Evolutionary conservation across 2,888 invertebrate species (phyloP).

Genomic region (Folsomia candida): DNA sequence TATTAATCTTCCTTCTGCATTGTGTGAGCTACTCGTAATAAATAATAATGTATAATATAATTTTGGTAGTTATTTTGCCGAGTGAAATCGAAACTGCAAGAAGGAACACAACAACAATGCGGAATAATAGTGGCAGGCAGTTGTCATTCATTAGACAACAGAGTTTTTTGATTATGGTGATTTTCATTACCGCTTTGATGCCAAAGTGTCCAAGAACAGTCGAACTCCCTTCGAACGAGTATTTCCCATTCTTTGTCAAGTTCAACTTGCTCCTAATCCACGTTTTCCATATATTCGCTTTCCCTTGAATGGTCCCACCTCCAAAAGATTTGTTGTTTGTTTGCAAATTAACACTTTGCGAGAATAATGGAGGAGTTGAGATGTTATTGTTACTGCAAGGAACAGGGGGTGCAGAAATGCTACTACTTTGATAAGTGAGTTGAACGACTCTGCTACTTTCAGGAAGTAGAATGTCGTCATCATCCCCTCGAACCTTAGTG

Average conservation of each 20-base stretch:
- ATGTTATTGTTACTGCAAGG: no score
- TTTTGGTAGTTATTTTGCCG: no score
- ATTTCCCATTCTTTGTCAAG: slow-evolving; percentile 48
- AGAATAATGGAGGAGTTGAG: no score
- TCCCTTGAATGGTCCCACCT: slow-evolving; percentile 37
- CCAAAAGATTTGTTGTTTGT: not conserved
- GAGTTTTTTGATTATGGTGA: slow-evolving; percentile 1
- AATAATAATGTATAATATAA: no score
- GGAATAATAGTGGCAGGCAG: no score
- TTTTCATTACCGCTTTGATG: slow-evolving; percentile 44
- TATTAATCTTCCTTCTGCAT: no score
- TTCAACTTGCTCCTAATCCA: slow-evolving; percentile 50
- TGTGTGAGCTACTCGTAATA: no score
- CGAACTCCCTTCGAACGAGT: slow-evolving; percentile 45
- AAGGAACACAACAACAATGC: no score
- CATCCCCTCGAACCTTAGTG: not conserved
- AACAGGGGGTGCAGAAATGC: not conserved
- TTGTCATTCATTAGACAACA: not conserved
- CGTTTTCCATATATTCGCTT: slow-evolving; percentile 47
- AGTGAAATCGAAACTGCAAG: no score
- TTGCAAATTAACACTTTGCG: not conserved
- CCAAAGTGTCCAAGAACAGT: slow-evolving; percentile 44
- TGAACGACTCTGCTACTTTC: no score
- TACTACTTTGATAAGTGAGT: not conserved
- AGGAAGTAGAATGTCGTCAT: slow-evolving; percentile 1